These are phyloP conservation scores for Momotus momota DNA, from an alignment of 2,797 vertebrate species.

Conservation along the genomic window DNA sequence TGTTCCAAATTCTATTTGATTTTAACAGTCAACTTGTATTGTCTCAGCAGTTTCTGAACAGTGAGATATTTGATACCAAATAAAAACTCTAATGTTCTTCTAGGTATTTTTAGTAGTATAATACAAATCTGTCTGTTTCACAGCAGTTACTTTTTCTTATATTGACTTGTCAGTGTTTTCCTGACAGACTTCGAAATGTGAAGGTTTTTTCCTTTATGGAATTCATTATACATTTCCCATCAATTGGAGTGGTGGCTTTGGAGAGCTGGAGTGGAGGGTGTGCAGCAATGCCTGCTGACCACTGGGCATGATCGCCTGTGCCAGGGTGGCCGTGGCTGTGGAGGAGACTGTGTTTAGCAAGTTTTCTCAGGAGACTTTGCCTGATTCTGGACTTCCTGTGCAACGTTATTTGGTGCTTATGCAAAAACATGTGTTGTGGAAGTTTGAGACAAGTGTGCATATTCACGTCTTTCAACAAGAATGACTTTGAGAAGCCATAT, in stretches of 20 bases:
- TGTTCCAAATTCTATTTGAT: not conserved
- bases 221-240: not conserved
- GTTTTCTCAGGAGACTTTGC: not conserved
- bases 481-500: not conserved
- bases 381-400: not conserved
- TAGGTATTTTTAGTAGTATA: not conserved
- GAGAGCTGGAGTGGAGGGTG: not conserved
- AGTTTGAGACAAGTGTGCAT: not conserved
- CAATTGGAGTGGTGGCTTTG: not conserved
- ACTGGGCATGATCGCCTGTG: rapidly evolving
- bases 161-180: not conserved
- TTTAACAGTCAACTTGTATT: not conserved
- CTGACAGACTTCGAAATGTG: not conserved
- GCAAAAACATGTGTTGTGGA: not conserved
- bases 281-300: not conserved
- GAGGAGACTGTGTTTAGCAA: not conserved
- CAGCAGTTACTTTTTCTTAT: not conserved
- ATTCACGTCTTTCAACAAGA: not conserved
- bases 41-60: not conserved
- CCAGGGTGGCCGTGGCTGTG: not conserved
- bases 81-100: not conserved
- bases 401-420: not conserved
- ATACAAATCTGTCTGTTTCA: not conserved
- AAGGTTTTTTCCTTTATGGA: not conserved
- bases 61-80: not conserved